Base-by-base conservation (phyloP, 1,140 invertebrate species). In the Cydia strobilella region DNA sequence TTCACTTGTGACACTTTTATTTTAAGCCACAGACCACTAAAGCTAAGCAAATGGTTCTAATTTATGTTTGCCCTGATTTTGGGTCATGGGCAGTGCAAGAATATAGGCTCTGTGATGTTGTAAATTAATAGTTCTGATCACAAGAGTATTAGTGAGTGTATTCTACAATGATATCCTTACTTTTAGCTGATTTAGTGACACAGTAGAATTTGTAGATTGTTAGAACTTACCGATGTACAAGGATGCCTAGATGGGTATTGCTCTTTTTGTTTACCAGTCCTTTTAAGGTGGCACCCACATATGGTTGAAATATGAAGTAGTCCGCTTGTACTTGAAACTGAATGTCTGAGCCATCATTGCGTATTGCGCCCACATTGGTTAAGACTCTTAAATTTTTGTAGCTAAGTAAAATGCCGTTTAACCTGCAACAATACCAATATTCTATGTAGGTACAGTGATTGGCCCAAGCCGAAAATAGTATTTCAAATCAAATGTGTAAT, bases 201-300 rank as follows among this genome's bases (percentile, higher is more conserved):
- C 27, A 25, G n/a, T 15, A 3, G 9, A 3, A 27, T 12, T 15
- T 18, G 15, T 72, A 54, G 9, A 10, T 59, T 18, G 15, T 18
- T 54, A 12, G 20, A n/a, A 23, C 31, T 79, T 84, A 92, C 90
- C 94, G 94, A 81, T 96, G 95, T 1, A 96, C 93, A 25, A 96
- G 87, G 72, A 95, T 93, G 35, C 94, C 94, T 69, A 96, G 87
- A 88, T 96, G 94, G 81, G 95, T 94, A 6, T 89, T 80, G 71
- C 92, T 94, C 80, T 94, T 95, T 84, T 95, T 96, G 79, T 94
- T 95, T 15, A 95, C 94, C 79, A 94, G 81, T 31, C 95, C 96
- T 86, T 82, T 89, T 75, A 94, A 78, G 23, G 79, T 90, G 35
- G 90, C 90, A 10, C 93, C 93, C n/a, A 92, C 86, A 80, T 86